Evolutionary conservation across 2,797 vertebrate genomes (phyloP), one percentile per base, ranked within the genome.

Genomic region (Ficedula albicollis): DNA sequence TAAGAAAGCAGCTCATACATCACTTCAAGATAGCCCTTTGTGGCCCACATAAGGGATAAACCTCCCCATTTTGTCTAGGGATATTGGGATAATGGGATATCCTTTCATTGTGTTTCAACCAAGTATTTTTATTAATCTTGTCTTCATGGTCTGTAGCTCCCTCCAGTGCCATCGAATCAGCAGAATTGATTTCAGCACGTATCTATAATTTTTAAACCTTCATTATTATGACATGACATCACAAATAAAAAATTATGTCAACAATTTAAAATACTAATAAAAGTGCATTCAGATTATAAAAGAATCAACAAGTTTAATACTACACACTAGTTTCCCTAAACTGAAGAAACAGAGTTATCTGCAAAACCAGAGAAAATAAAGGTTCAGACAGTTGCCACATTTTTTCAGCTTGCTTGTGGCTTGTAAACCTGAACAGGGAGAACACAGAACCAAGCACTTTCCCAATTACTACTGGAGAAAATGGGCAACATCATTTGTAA

Each of bases 121-220:
- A 59, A 76, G 8, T 29, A 79, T 77, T 79, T 76, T 38, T 32
- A 58, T 38, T 20, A 89, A 87, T 80, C 72, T 67, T 88, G 48
- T 73, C 83, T 67, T 74, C 62, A 39, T 5, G 41, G 34, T 82
- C 84, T 89, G 94, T 58, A 93, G 88, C 67, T 94, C 94, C 89
- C 88, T 94, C 81, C 93, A 93, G 78, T 83, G 90, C 89, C 60
- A 93, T 62, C 43, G 27, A 41, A 94, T 51, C 84, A 60, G 13
- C 0, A 54, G 59, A 94, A 87, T 2, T 81, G 11, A 29, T 27
- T 89, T 69, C 39, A 43, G 13, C 29, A 67, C 0, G 1, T 34
- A 54, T 2, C 9, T 43, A 10, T 4, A 69, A 87, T 56, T 82
- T 80, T 9, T 54, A 44, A 80, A 89, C 55, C 21, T 32, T 13